phyloP scores from a whole-genome alignment of 2,888 invertebrate genomes.

The Ormia ochracea region DNA sequence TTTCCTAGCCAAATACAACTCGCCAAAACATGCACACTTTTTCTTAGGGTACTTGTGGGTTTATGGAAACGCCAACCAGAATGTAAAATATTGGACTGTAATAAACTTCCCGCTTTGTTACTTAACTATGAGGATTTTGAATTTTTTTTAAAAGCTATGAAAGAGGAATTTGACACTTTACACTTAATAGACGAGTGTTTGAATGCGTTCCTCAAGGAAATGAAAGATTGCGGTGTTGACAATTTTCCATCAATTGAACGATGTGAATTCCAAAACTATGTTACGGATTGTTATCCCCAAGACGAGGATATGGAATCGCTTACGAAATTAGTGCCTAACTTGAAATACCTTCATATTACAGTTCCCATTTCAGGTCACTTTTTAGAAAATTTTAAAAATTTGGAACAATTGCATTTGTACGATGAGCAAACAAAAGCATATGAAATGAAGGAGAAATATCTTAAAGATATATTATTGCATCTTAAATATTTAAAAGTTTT shows the following conservation, averaged over 20 bases:
- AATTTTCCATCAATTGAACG: conserved; percentile 65
- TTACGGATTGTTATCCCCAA: conserved; percentile 68
- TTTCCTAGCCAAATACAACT: conserved; percentile 67
- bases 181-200: conserved; percentile 66
- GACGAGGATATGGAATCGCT: conserved; percentile 65
- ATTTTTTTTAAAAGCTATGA: conserved; percentile 67
- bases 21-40: conserved; percentile 67
- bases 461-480: conserved; percentile 68
- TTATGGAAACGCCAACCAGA: conserved; percentile 67
- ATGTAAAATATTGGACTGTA: conserved; percentile 67
- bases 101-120: conserved; percentile 67
- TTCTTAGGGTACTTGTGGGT: conserved; percentile 64
- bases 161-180: conserved; percentile 64
- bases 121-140: conserved; percentile 66
- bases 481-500: conserved; percentile 66
- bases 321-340: conserved; percentile 68
- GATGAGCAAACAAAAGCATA: conserved; percentile 69
- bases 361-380: conserved; percentile 69
- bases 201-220: conserved; percentile 67
- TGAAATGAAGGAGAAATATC: conserved; percentile 68
- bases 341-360: conserved; percentile 66
- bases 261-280: conserved; percentile 64
- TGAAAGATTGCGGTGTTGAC: conserved; percentile 65
- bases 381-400: conserved; percentile 66
- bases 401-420: conserved; percentile 70